These are phyloP conservation scores for Crossocerus cetratus DNA, from an alignment of 2,888 invertebrate genomes.

Conservation along the genomic window DNA sequence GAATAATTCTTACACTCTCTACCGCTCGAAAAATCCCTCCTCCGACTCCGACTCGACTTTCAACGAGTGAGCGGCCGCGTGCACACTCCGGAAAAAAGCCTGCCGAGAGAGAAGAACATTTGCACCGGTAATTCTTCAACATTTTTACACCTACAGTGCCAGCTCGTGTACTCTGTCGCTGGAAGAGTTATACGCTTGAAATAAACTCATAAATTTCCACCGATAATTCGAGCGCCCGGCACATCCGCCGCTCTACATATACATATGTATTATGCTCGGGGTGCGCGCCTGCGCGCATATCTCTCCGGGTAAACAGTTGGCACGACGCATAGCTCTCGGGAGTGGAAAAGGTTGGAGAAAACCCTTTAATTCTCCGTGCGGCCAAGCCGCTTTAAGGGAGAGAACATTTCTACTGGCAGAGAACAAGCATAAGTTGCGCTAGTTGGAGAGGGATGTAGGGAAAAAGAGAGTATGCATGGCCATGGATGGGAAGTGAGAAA, in stretches of 20 bases:
- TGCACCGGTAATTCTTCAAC: not conserved
- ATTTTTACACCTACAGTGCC: not conserved
- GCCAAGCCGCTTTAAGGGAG: slow-evolving; percentile 22
- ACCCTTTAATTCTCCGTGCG: slow-evolving; percentile 50
- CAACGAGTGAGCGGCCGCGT: not conserved
- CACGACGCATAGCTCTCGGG: not conserved
- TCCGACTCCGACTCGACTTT: not conserved
- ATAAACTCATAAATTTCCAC: too few species aligned
- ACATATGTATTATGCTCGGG: not conserved
- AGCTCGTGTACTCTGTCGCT: not conserved
- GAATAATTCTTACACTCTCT: not conserved
- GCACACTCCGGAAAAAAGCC: not conserved
- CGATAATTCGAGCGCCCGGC: too few species aligned
- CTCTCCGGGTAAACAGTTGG: not conserved
- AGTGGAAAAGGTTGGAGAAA: not conserved
- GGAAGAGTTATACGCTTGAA: too few species aligned
- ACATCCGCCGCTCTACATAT: too few species aligned
- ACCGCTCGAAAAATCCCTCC: not conserved
- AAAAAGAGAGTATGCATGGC: not conserved
- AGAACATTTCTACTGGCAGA: slow-evolving; percentile 7
- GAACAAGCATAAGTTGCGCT: too few species aligned
- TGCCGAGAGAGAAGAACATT: not conserved
- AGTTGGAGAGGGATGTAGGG: too few species aligned
- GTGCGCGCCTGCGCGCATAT: not conserved
- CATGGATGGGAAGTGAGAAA: not conserved